Evolutionary conservation across 2,888 invertebrate genomes (phyloP), one percentile per base, ranked within the genome.

Genomic region (Furcula furcula): DNA sequence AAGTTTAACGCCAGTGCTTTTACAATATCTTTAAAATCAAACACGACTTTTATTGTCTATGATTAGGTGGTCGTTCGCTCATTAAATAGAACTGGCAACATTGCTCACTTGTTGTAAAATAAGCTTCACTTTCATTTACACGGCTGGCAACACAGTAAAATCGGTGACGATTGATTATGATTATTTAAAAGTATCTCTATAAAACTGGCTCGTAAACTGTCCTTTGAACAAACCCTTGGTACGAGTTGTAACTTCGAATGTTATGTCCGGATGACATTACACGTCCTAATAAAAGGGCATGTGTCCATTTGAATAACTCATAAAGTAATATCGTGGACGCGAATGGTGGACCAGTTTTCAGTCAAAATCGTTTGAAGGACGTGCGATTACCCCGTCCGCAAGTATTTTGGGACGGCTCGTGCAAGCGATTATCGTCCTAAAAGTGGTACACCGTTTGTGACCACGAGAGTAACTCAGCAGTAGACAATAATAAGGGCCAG

Each of bases 151-250:
- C 62, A 56, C 34, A 50, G 56, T 58, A 40, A 29, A 35, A 28
- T 44, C 34, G 53, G 49, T 61, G 51, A 51, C 46, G 50, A 45
- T 46, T 36, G 42, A 42, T 46, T 54, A 54, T 54, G 46, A 53
- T 57, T 46, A 55, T 55, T 1, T 7, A n/a, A n/a, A 54, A 50
- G 40, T 43, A 44, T 23, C 31, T 37, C 46, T 50, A 55, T 58
- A 55, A 58, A 65, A 53, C 23, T 32, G 26, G 43, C 45, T 56
- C 53, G 42, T 63, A 49, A 62, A 53, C 40, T 37, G 39, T 49
- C 41, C 35, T 46, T 50, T 54, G 41, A 45, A 46, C 28, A 29
- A 16, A 21, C 10, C 9, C 10, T 21, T 21, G 21, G 28, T 34
- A 26, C 6, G 12, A 21, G 27, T 32, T 7, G 9, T 29, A 10